Percentiles rank a stretch among this genome's conserved stretches.
phyloP scores from a whole-genome alignment of 2,888 invertebrate genomes.

The Lutraria lutraria region DNA sequence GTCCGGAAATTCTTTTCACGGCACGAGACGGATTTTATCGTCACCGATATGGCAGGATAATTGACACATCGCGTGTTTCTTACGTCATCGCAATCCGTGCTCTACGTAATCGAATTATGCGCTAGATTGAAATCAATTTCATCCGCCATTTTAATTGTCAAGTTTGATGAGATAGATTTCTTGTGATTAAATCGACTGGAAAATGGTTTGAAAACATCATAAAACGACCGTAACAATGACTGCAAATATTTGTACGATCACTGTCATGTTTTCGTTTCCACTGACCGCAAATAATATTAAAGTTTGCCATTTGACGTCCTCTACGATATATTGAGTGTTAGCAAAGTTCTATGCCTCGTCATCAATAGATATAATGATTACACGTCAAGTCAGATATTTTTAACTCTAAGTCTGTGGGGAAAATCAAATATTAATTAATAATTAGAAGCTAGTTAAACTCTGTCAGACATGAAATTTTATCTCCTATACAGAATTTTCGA shows the following conservation, averaged over 20 bases:
- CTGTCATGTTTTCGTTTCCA: background rate
- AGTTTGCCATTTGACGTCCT: no score
- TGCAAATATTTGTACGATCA: constrained; percentile 6
- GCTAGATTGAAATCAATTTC: constrained; percentile 51
- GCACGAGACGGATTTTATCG: constrained; percentile 54
- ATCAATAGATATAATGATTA: no score
- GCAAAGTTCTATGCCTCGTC: no score
- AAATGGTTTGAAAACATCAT: constrained; percentile 39
- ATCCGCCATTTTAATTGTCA: constrained; percentile 49
- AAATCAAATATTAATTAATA: no score
- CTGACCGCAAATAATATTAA: background rate
- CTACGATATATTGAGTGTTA: no score
- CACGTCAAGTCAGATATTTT: no score
- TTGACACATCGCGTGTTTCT: constrained; percentile 63
- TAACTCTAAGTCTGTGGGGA: no score
- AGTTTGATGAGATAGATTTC: constrained; percentile 30
- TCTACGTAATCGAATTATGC: constrained; percentile 63
- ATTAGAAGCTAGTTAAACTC: no score
- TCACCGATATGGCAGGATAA: constrained; percentile 54
- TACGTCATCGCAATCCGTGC: constrained; percentile 58
- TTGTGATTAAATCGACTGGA: constrained; percentile 46
- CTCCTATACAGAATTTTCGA: no score
- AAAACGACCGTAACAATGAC: constrained; percentile 5
- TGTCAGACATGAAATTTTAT: no score
- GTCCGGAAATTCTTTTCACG: constrained; percentile 35